These are phyloP conservation scores for Pluvialis apricaria DNA, from an alignment of 2,113 vertebrate genomes.

Conservation along the genomic window DNA sequence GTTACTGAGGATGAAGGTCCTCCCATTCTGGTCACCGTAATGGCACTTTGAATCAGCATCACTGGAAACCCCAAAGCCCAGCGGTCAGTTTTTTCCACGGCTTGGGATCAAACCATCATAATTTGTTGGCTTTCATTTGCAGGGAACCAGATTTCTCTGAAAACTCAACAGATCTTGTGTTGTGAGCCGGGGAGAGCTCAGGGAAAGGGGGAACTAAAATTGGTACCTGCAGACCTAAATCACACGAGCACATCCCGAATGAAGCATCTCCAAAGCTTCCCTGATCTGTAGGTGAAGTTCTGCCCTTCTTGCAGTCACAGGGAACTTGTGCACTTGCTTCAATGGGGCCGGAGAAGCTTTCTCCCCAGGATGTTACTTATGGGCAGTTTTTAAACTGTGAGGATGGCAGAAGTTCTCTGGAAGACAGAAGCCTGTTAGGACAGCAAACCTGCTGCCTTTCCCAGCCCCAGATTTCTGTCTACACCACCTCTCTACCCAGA, in stretches of 20 bases:
- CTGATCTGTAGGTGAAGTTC: neutral
- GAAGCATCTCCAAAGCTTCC: neutral
- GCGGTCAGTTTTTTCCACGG: neutral
- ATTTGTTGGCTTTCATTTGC: neutral
- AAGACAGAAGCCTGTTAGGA: neutral
- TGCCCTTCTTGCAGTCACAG: neutral
- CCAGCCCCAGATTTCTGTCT: neutral
- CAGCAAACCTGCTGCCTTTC: neutral
- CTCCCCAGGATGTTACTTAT: neutral
- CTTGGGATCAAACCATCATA: neutral
- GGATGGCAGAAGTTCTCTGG: neutral
- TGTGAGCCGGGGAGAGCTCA: neutral
- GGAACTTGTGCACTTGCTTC: neutral
- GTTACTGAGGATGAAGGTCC: neutral
- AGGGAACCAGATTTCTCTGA: neutral
- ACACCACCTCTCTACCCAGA: neutral
- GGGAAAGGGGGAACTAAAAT: neutral
- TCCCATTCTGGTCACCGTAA: neutral
- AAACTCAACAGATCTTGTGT: neutral
- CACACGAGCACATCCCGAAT: neutral
- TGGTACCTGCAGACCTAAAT: neutral
- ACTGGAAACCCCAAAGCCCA: neutral
- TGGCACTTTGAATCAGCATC: neutral
- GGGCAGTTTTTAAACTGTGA: neutral
- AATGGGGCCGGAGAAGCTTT: neutral